Percentiles rank a stretch among this genome's conserved stretches.
Conservation (phyloP, 2,888 invertebrate genomes). For the Melieria picta region DNA sequence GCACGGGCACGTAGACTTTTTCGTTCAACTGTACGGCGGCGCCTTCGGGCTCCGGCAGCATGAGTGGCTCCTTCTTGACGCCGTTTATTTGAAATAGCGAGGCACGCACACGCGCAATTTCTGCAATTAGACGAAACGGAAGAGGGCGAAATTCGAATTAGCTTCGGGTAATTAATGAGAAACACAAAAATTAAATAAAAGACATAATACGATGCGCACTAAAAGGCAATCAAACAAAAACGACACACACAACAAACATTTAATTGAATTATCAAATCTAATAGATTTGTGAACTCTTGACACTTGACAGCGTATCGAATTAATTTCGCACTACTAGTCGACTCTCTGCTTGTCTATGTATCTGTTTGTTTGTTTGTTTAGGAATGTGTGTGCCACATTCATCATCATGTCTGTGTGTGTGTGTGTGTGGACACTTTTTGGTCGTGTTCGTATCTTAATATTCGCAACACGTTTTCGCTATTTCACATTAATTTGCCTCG, state of each 20-base stretch:
- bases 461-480: slow-evolving; percentile 10
- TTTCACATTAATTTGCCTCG: slow-evolving; percentile 9
- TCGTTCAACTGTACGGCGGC: slow-evolving; percentile 93
- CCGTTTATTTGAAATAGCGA: slow-evolving; percentile 99
- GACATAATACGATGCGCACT: not conserved
- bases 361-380: not conserved
- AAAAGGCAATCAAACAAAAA: not conserved
- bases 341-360: not conserved
- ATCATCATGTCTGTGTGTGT: not conserved
- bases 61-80: slow-evolving; percentile 91
- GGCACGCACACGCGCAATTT: slow-evolving; percentile 97
- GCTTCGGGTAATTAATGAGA: slow-evolving; percentile 1
- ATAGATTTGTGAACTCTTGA: slow-evolving; percentile 36
- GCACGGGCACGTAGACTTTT: slow-evolving; percentile 99
- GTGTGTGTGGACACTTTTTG: slow-evolving; percentile 10
- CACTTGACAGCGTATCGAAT: slow-evolving; percentile 24
- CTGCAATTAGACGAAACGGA: slow-evolving; percentile 72
- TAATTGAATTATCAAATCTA: slow-evolving; percentile 35
- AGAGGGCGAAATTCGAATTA: not conserved
- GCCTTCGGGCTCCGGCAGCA: slow-evolving; percentile 91
- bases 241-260: slow-evolving; percentile 3
- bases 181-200: not conserved
- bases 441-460: slow-evolving; percentile 20
- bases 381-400: not conserved
- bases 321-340: slow-evolving; percentile 26